Evolutionary conservation across 2,113 vertebrate genomes (phyloP).

Genomic region (Bujurquina vittata): DNA sequence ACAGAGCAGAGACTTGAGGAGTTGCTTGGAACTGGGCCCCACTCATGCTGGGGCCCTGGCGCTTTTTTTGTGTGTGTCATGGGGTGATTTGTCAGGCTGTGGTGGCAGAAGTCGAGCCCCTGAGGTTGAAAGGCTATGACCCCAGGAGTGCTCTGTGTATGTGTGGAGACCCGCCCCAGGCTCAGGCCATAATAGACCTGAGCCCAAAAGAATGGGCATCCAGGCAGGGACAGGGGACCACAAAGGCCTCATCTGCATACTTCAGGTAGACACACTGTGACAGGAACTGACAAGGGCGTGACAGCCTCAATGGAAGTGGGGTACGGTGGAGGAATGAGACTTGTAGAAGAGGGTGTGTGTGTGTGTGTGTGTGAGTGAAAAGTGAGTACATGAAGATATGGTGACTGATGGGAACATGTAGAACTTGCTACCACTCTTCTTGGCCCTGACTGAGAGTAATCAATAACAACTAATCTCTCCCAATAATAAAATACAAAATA

Average conservation of each 20-base stretch:
- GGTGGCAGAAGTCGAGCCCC: conserved; percentile 99
- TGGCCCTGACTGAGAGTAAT: conserved; percentile 87
- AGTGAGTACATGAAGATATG: conserved; percentile 20
- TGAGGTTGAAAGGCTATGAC: conserved; percentile 99
- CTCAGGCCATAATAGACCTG: conserved; percentile 89
- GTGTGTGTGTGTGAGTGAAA: no score
- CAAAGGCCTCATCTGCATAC: conserved; percentile 93
- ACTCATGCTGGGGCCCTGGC: conserved; percentile 88
- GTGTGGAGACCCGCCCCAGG: conserved; percentile 79
- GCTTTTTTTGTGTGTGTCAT: conserved; percentile 86
- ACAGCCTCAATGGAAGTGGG: conserved; percentile 89
- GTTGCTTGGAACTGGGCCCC: conserved; percentile 68
- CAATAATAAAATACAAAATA: conserved; percentile 90
- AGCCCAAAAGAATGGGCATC: conserved; percentile 84
- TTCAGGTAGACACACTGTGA: conserved; percentile 98
- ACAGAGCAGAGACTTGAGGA: conserved; percentile 68
- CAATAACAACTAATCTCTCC: conserved; percentile 94
- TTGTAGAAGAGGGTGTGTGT: conserved; percentile 46
- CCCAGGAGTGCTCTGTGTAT: conserved; percentile 85
- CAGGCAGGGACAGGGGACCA: conserved; percentile 82
- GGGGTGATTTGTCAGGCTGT: conserved; percentile 94
- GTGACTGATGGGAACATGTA: conserved; percentile 84
- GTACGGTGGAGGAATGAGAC: conserved; percentile 65
- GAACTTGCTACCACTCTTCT: conserved; percentile 79
- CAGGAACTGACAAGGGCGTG: conserved; percentile 97